Percentiles rank a stretch among this genome's conserved stretches.
Conservation (phyloP, 2,113 vertebrate genomes). For the Paramormyrops kingsleyae region DNA sequence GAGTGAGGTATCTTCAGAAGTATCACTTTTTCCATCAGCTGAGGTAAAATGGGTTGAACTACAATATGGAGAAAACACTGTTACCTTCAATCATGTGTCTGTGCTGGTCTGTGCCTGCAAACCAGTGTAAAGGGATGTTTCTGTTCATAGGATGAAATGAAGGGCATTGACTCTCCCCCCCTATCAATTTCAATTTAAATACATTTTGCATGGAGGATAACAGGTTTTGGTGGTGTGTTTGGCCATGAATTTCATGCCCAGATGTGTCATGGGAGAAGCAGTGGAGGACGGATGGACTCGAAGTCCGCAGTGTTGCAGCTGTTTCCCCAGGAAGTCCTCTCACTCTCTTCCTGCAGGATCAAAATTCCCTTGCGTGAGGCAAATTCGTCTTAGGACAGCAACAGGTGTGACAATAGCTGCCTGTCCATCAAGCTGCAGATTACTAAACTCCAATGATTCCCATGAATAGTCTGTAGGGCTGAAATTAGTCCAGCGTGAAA, state of each 20-base stretch:
- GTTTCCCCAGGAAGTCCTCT: background rate
- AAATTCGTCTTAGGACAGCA: background rate
- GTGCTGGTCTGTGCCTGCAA: background rate
- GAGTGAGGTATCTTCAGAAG: background rate
- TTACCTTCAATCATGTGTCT: background rate
- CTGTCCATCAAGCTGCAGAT: background rate
- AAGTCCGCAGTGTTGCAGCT: background rate
- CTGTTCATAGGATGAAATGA: background rate
- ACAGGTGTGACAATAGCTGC: background rate
- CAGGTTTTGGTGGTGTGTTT: background rate
- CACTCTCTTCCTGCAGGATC: background rate
- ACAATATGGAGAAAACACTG: background rate
- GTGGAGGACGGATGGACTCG: background rate
- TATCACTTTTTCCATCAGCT: background rate
- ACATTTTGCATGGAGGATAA: background rate
- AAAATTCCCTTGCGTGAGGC: background rate
- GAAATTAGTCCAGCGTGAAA: background rate
- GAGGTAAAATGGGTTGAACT: background rate
- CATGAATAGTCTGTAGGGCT: background rate
- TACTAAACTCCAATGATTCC: background rate
- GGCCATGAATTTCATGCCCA: background rate
- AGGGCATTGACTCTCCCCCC: background rate
- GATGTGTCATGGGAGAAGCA: background rate
- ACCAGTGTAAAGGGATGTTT: background rate
- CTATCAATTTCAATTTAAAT: background rate